These are phyloP conservation scores for Cheilosia grossa DNA, from an alignment of 2,888 invertebrate species.

Conservation along the genomic window DNA sequence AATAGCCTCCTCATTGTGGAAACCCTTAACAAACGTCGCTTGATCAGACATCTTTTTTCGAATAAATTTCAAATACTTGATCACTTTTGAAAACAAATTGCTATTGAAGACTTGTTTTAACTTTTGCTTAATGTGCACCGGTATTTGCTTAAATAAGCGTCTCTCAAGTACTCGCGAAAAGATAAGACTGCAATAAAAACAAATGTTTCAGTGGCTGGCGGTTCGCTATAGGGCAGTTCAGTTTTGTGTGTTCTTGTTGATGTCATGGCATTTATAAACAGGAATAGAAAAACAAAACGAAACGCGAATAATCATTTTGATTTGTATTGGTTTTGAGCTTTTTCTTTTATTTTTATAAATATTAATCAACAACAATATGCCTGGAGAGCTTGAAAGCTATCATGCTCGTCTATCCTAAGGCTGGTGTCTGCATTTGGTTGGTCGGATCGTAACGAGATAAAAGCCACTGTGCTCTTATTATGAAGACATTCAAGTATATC, in stretches of 20 bases:
- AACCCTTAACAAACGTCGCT: constrained; percentile 86
- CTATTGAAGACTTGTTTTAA: neutral
- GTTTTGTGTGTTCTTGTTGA: too few relatives aligned
- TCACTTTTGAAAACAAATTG: constrained; percentile 4
- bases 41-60: constrained; percentile 81
- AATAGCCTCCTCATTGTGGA: constrained; percentile 86
- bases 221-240: constrained; percentile 55
- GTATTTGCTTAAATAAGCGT: constrained; percentile 45
- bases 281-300: constrained; percentile 14
- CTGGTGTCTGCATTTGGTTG: constrained; percentile 58
- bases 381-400: neutral
- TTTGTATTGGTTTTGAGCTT: constrained; percentile 24
- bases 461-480: neutral
- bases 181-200: constrained; percentile 10
- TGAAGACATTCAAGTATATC: neutral
- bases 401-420: constrained; percentile 1
- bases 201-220: constrained; percentile 39
- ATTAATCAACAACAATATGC: neutral
- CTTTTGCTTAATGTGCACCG: neutral
- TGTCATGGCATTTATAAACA: constrained; percentile 25
- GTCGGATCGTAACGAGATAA: constrained; percentile 3
- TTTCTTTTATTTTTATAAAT: neutral
- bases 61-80: constrained; percentile 39
- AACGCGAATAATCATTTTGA: neutral
- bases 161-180: neutral